A percentile compares a stretch with the other conserved stretches of the same genome.
phyloP scores from a whole-genome alignment of 2,113 vertebrate species.

The Polyodon spathula region DNA sequence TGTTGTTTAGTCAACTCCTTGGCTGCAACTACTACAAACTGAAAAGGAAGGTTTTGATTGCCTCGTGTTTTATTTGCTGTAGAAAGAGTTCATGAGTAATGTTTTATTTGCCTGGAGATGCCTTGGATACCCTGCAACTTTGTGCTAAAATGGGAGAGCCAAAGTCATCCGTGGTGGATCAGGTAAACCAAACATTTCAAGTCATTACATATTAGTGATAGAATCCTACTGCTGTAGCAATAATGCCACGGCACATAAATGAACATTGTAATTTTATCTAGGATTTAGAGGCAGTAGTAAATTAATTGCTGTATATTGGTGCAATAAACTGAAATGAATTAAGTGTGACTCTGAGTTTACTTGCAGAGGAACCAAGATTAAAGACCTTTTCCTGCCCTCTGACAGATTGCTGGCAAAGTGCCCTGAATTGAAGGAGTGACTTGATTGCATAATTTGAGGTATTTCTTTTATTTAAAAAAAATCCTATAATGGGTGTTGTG shows the following conservation, averaged over 20 bases:
- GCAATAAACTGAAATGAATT: conserved; percentile 26
- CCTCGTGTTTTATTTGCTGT: conserved; percentile 41
- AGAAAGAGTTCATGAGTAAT: conserved; percentile 47
- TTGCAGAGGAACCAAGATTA: conserved; percentile 17
- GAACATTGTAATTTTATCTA: conserved; percentile 37
- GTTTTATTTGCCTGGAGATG: conserved; percentile 44
- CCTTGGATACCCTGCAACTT: conserved; percentile 40
- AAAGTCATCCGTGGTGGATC: background rate
- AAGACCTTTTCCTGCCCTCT: conserved; percentile 21
- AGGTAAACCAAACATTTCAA: background rate
- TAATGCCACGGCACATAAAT: conserved; percentile 25
- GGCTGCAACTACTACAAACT: conserved; percentile 35
- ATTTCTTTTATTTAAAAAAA: background rate
- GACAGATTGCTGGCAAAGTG: background rate
- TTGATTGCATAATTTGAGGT: conserved; percentile 1
- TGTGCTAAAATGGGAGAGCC: background rate
- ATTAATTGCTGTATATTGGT: conserved; percentile 42
- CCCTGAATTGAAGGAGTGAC: background rate
- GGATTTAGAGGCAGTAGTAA: conserved; percentile 42
- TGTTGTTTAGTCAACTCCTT: conserved; percentile 32
- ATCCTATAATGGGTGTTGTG: background rate
- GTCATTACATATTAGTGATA: background rate
- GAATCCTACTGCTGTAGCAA: background rate
- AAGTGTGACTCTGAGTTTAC: conserved; percentile 29
- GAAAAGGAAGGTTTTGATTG: conserved; percentile 40